Conservation (phyloP, 2,888 invertebrate genomes). For the Cyclophora albipunctata region DNA sequence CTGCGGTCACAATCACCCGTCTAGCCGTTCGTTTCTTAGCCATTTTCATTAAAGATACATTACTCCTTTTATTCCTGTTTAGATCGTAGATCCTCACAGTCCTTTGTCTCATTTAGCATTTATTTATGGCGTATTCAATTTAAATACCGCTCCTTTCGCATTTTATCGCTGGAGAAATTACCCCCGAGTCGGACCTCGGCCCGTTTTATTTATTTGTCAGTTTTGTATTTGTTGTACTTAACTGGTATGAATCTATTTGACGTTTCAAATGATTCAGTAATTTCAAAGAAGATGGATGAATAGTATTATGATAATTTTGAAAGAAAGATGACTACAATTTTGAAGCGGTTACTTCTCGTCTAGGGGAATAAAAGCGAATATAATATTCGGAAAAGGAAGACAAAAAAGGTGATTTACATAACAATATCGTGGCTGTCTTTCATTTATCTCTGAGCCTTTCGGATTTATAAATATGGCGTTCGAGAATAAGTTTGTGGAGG, state of each 20-base stretch:
- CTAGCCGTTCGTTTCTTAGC: conserved; percentile 25
- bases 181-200: conserved; percentile 46
- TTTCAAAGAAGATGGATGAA: conserved; percentile 4
- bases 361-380: conserved; percentile 25
- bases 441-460: conserved; percentile 24
- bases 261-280: conserved; percentile 11
- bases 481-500: conserved; percentile 39
- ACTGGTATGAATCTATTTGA: conserved; percentile 28
- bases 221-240: conserved; percentile 45
- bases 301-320: conserved; percentile 14
- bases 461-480: conserved; percentile 26
- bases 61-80: conserved; percentile 65
- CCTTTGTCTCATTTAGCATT: conserved; percentile 71
- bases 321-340: conserved; percentile 17
- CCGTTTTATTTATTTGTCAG: conserved; percentile 62
- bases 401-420: conserved; percentile 30
- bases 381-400: conserved; percentile 22
- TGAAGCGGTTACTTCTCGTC: conserved; percentile 19
- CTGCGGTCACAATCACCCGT: conserved; percentile 14
- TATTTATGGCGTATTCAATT: conserved; percentile 71
- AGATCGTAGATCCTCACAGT: conserved; percentile 60
- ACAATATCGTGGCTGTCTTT: conserved; percentile 24
- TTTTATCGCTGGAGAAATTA: conserved; percentile 63
- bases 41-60: conserved; percentile 63
- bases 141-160: conserved; percentile 64